phyloP scores from a whole-genome alignment of 1,140 invertebrate genomes.

The Amphibalanus amphitrite region DNA sequence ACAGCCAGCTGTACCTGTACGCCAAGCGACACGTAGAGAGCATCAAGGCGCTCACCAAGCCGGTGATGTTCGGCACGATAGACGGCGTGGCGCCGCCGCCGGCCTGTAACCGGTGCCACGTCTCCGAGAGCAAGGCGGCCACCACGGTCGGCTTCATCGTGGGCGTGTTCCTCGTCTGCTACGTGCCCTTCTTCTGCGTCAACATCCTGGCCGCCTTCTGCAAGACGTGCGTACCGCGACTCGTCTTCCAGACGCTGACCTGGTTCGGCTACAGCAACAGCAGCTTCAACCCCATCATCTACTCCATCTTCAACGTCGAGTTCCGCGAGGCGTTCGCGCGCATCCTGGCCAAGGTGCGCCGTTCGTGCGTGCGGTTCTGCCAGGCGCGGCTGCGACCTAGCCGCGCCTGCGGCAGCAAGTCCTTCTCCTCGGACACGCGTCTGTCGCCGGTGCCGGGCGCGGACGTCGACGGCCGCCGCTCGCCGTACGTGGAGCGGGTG shows the following conservation, averaged over 20 bases:
- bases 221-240: too few relatives aligned
- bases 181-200: slow-evolving; percentile 94
- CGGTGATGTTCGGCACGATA: not conserved
- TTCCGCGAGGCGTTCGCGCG: slow-evolving; percentile 92
- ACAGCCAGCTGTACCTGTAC: too few relatives aligned
- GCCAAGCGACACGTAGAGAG: too few relatives aligned
- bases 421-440: too few relatives aligned
- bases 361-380: not conserved
- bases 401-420: too few relatives aligned
- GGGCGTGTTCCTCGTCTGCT: too few relatives aligned
- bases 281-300: too few relatives aligned
- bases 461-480: too few relatives aligned
- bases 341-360: slow-evolving; percentile 47
- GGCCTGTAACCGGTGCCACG: slow-evolving; percentile 39
- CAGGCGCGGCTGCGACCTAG: too few relatives aligned
- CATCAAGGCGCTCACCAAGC: slow-evolving; percentile 33
- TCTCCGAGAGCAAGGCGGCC: slow-evolving; percentile 92
- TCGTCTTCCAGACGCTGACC: slow-evolving; percentile 57
- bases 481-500: too few relatives aligned
- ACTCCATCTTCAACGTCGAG: too few relatives aligned
- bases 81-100: slow-evolving; percentile 17
- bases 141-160: slow-evolving; percentile 91
- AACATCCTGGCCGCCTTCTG: slow-evolving; percentile 88
- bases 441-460: too few relatives aligned
- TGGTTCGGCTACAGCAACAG: slow-evolving; percentile 98